phyloP scores from a whole-genome alignment of 2,888 invertebrate genomes.

The Gastrophysa polygoni region DNA sequence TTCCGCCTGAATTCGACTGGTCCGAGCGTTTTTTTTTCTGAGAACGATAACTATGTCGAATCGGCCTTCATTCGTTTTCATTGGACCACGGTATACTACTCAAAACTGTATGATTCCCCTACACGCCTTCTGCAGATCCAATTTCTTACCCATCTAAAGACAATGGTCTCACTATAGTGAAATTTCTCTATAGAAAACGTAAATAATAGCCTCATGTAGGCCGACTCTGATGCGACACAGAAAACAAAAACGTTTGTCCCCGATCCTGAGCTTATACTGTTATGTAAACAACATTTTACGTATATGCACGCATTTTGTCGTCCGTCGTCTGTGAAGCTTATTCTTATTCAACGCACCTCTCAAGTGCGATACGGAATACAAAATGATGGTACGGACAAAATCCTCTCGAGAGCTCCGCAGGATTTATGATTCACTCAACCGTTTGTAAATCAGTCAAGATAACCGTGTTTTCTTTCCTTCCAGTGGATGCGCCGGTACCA shows the following conservation, averaged over 20 bases:
- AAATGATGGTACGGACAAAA: constrained; percentile 17
- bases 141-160: too few relatives aligned
- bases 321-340: constrained; percentile 22
- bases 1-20: too few relatives aligned
- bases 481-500: too few relatives aligned
- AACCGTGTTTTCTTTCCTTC: constrained; percentile 4
- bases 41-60: too few relatives aligned
- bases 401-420: constrained; percentile 19
- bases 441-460: constrained; percentile 14
- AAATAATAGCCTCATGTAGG: neutral
- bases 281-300: constrained; percentile 38
- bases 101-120: too few relatives aligned
- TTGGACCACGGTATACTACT: too few relatives aligned
- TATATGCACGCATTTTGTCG: constrained; percentile 17
- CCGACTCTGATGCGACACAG: constrained; percentile 14
- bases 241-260: constrained; percentile 29
- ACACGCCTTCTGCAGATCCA: too few relatives aligned
- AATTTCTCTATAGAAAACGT: neutral
- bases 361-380: constrained; percentile 17
- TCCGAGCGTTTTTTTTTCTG: too few relatives aligned
- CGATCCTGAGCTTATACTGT: constrained; percentile 42
- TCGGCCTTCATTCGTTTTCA: too few relatives aligned
- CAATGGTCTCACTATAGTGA: neutral
- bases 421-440: constrained; percentile 20
- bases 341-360: constrained; percentile 25